Base-by-base conservation (phyloP, 2,888 invertebrate genomes). In the Aleiodes alternator region DNA sequence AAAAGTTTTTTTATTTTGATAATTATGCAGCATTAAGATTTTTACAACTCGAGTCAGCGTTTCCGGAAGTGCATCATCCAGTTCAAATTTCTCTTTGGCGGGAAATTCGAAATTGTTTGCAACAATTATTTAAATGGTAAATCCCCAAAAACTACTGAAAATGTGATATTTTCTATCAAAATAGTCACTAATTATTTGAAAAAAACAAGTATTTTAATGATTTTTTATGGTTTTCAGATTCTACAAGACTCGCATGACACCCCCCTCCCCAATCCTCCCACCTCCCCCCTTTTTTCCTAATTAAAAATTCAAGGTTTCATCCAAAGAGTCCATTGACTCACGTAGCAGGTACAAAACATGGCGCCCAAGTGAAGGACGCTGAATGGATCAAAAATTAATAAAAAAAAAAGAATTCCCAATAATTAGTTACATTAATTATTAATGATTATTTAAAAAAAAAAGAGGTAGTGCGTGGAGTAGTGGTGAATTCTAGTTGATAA, bases 341-440 rank as follows among this genome's bases (percentile, higher is more conserved):
- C 75, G 72, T 76, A 76, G 16, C 16, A 14, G 16, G 16, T 53
- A 75, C 75, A 78, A 82, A 84, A 83, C 76, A 87, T 87, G 87
- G 87, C 87, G 86, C 82, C 84, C 72, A 80, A 84, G 84, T 86
- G 84, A 86, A 84, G 80, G 86, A 87, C 87, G 87, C 87, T 83
- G 76, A 78, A 76, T 80, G 76, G 55, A 73, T 61, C 50, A 29
- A n/a, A 56, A 51, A 38, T 43, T 8, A 43, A 16, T 72, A 71
- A 55, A 73, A 59, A 51, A 43, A 9, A 59, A 51, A 75, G 23
- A 71, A 48, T 23, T 12, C 31, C 4, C 5, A 34, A 59, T 6
- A 56, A 59, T 69, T 50, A 72, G 57, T 68, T 72, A 38, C 55
- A 31, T 53, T 14, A 34, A 2, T 64, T 23, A 64, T 43, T 48